Conservation (phyloP, 2,113 vertebrate species). For the Montifringilla adamsi region DNA sequence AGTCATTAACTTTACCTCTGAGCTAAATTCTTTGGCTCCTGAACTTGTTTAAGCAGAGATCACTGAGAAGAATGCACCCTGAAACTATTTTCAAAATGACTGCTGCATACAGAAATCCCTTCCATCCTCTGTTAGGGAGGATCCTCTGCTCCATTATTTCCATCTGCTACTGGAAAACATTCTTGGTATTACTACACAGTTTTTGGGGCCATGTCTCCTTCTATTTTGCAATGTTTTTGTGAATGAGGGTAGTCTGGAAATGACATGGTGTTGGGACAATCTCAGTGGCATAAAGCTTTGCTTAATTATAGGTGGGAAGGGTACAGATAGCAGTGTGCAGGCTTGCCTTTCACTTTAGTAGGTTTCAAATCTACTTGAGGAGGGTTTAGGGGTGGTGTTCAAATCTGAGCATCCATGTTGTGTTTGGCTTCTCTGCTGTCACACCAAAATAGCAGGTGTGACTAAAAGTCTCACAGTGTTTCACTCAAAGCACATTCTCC, state of each 20-base stretch:
- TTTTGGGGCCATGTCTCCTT: background rate
- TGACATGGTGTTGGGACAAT: accelerated
- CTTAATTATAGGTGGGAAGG: background rate
- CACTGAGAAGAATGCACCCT: background rate
- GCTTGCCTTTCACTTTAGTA: background rate
- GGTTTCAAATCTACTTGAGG: background rate
- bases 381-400: background rate
- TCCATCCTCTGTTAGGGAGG: background rate
- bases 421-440: background rate
- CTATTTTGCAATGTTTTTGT: background rate
- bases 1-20: background rate
- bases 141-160: background rate
- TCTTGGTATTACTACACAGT: background rate
- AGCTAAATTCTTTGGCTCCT: background rate
- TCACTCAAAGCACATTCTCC: background rate
- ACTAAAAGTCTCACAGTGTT: background rate
- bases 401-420: background rate
- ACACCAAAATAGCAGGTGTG: background rate
- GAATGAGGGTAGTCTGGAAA: background rate
- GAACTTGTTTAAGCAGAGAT: background rate
- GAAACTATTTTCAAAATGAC: slow-evolving; percentile 19
- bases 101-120: background rate
- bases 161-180: background rate
- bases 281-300: background rate
- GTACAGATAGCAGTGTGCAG: background rate